A percentile compares a stretch with the other conserved stretches of the same genome.
phyloP scores from a whole-genome alignment of 2,888 invertebrate genomes.

The Glaucopsyche alexis region DNA sequence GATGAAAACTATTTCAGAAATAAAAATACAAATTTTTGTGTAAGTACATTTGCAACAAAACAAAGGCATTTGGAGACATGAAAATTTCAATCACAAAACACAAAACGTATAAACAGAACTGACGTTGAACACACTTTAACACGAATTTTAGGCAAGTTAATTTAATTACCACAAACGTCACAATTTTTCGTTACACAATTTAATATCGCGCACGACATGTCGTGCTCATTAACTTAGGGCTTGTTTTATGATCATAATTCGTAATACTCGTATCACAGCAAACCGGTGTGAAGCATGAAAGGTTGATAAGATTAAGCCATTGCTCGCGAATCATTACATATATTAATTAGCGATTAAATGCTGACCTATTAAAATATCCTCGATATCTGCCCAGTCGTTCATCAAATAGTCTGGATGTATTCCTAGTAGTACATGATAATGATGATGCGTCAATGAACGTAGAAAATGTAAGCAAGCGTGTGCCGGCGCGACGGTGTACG shows the following conservation, averaged over 20 bases:
- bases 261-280: background rate
- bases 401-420: slow-evolving; percentile 47
- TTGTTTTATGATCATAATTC: slow-evolving; percentile 16
- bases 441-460: background rate
- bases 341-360: slow-evolving; percentile 33
- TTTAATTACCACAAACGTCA: slow-evolving; percentile 40
- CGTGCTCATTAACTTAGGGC: slow-evolving; percentile 42
- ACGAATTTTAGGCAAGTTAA: slow-evolving; percentile 19
- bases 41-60: slow-evolving; percentile 16
- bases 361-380: slow-evolving; percentile 60
- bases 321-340: slow-evolving; percentile 32
- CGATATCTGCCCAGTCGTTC: slow-evolving; percentile 55
- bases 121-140: background rate
- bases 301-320: slow-evolving; percentile 48
- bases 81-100: slow-evolving; percentile 18
- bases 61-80: background rate
- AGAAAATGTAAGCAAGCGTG: slow-evolving; percentile 23
- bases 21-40: background rate
- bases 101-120: slow-evolving; percentile 5
- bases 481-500: slow-evolving; percentile 14
- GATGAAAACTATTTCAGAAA: background rate
- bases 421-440: slow-evolving; percentile 32
- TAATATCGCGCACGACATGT: slow-evolving; percentile 45
- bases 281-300: slow-evolving; percentile 1
- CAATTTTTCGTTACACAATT: slow-evolving; percentile 40